Base-by-base conservation (phyloP, 2,888 invertebrate genomes). In the Acronicta leporina region DNA sequence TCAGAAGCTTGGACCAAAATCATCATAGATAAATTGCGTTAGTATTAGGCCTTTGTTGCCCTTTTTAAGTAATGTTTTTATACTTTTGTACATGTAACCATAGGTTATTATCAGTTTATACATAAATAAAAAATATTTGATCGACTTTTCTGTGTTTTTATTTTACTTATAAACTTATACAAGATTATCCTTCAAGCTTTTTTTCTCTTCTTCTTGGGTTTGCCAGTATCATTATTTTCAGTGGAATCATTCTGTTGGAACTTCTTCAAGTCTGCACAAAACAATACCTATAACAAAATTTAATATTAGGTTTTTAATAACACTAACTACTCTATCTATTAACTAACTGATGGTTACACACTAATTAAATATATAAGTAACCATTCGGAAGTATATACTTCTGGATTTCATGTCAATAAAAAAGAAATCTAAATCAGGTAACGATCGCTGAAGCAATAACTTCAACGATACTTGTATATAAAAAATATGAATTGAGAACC, bases 231-330 rank as follows among this genome's bases (percentile, higher is more conserved):
- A 20, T 72, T 68, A 38, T 59, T 63, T 3, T 73, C 63, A 15
- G 64, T 51, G 3, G 55, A 72, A 14, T 81, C 81, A 14, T 75
- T 81, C 41, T 91, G 84, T 93, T 96, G 95, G 86, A 97, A 96
- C 89, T 96, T 95, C 91, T 96, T 96, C 59, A 98, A 89, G 85
- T 97, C 97, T n/a, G 97, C 96, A 87, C 97, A 97, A 87, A 97
- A 97, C 44, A 97, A 87, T 10, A 97, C 96, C 97, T 97, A 85
- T 6, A 95, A 94, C 56, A 66, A 73, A 61, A 20, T 51, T 50
- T 15, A 59, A 41, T 25, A 45, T 11, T 13, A 5, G 8, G 11
- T 33, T 10, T 33, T 33, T 11, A 30, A 30, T 9, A 7, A 1
- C 8, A 30, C 30, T 30, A 30, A 11, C 10, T 33, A 11, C 11